phyloP scores from a whole-genome alignment of 1,140 invertebrate species.

The Papilio machaon region DNA sequence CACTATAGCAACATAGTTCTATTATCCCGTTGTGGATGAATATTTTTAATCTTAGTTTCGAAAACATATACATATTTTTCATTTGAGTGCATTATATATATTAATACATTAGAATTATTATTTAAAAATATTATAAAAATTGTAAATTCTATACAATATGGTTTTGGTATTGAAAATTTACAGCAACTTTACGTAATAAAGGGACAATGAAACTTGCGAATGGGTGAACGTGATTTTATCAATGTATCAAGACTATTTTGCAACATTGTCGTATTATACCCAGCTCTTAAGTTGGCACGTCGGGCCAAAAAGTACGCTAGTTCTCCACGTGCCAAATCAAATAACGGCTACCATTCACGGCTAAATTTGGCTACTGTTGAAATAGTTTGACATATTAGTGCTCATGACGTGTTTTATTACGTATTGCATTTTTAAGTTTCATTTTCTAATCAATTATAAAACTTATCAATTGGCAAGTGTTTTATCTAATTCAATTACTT shows the following conservation, averaged over 20 bases:
- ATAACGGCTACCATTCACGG: background rate
- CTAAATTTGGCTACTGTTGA: background rate
- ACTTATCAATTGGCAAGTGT: conserved; percentile 17
- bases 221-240: background rate
- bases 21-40: background rate
- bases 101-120: background rate
- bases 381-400: background rate
- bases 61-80: background rate
- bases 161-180: background rate
- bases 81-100: too few species aligned
- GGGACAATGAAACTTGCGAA: background rate
- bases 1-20: background rate
- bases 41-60: too few species aligned
- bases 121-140: background rate
- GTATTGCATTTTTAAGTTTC: background rate
- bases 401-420: background rate
- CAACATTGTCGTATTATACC: too few species aligned
- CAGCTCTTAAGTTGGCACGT: background rate
- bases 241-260: background rate
- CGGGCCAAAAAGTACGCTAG: background rate
- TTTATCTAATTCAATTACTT: conserved; percentile 28
- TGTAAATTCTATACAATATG: background rate
- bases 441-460: background rate
- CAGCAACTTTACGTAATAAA: background rate
- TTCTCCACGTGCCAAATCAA: background rate